phyloP scores from a whole-genome alignment of 2,797 vertebrate genomes.

The Propithecus perrieri region DNA sequence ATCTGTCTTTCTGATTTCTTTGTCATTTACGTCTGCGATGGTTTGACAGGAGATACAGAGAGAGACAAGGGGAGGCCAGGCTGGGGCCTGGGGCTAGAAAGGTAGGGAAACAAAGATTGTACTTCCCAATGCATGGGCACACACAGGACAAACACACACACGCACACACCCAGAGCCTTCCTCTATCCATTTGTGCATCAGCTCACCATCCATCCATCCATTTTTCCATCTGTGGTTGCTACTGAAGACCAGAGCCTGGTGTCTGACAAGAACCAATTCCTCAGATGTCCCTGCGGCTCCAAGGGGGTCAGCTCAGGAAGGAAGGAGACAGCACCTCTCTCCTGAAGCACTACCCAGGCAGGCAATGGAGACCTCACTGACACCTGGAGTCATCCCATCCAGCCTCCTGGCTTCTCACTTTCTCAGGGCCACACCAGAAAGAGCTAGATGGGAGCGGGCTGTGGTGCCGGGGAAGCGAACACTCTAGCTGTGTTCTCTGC shows the following conservation, averaged over 20 bases:
- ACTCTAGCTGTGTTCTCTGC: neutral
- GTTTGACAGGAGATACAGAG: slow-evolving; percentile 89
- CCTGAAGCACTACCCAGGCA: neutral
- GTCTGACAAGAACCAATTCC: slow-evolving; percentile 83
- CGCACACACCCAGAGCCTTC: neutral
- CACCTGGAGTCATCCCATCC: neutral
- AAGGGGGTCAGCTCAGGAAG: slow-evolving; percentile 73
- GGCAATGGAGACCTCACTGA: neutral
- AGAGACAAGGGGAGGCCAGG: slow-evolving; percentile 84
- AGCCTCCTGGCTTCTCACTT: neutral
- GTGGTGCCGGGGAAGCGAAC: neutral
- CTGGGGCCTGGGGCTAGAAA: slow-evolving; percentile 66
- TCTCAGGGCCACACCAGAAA: slow-evolving; percentile 29
- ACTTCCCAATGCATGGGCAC: slow-evolving; percentile 83
- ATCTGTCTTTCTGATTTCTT: slow-evolving; percentile 91
- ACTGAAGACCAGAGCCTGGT: slow-evolving; percentile 80
- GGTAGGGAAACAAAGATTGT: slow-evolving; percentile 85
- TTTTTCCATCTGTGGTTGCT: slow-evolving; percentile 73
- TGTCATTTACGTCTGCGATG: slow-evolving; percentile 88
- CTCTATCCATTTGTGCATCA: neutral
- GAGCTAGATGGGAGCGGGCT: neutral
- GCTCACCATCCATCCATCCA: neutral
- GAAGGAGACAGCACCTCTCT: neutral
- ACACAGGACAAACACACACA: slow-evolving; percentile 13
- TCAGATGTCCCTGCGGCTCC: slow-evolving; percentile 72